Base-by-base conservation (phyloP, 2,888 invertebrate species). In the Epirrhoe alternata region DNA sequence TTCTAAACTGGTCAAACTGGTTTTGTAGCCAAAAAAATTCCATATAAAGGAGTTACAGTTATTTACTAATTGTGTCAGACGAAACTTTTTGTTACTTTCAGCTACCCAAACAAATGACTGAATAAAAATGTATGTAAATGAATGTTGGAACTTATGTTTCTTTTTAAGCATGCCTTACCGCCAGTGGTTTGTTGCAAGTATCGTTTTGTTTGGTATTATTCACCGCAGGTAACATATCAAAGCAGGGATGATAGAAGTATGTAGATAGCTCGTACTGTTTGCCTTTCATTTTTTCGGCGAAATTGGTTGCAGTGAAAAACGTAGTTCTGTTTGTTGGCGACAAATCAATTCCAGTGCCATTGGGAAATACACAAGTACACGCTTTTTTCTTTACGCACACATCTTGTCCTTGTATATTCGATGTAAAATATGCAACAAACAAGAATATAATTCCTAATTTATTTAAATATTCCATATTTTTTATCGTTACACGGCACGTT, bases 301-400 rank as follows among this genome's bases (percentile, higher is more conserved):
- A 88, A n/a, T 67, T 81, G 74, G 85, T 76, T 54, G 87, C 82
- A 52, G 72, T 58, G 71, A 83, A 89, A 81, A 89, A 89, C 5
- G 74, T 75, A 63, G 79, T 66, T 66, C 84, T 84, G 68, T 77
- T 77, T 54, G 85, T 76, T 50, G 87, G 85, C 50, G 85, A 75
- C 68, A 93, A 80, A 81, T 94, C 93, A 72, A 93, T 86, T 75
- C 92, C 92, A 75, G 93, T 92, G 68, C 93, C 94, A 84, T 93
- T 93, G 6, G 89, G 72, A 81, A 90, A 93, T 71, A 83, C 87
- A 78, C 94, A 94, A 60, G 80, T 77, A 76, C 94, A 94, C 4
- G 91, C 80, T 52, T 84, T 84, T 73, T 81, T 88, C 65, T 81
- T 77, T 33, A 82, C 84, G 77, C 93, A 94, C 45, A 76, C 73